phyloP scores from a whole-genome alignment of 2,797 vertebrate species.

The Pseudomugil tenellus region DNA sequence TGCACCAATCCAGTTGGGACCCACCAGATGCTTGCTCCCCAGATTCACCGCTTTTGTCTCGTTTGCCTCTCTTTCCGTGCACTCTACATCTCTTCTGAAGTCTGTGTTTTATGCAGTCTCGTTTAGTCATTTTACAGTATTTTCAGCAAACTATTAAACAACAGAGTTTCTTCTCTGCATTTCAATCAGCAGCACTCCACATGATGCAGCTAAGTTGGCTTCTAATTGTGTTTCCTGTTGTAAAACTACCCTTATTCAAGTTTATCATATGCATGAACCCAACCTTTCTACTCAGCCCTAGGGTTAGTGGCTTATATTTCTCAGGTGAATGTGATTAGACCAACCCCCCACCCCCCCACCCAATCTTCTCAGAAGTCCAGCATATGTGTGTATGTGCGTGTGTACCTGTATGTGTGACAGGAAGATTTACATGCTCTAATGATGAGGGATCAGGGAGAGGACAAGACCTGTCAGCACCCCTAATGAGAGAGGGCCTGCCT shows the following conservation, averaged over 20 bases:
- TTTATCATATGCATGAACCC: slow-evolving; percentile 46
- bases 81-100: slow-evolving; percentile 40
- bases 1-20: slow-evolving; percentile 62
- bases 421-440: slow-evolving; percentile 86
- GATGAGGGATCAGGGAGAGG: slow-evolving; percentile 82
- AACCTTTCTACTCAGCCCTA: slow-evolving; percentile 26
- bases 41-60: slow-evolving; percentile 70
- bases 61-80: slow-evolving; percentile 48
- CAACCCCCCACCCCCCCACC: slow-evolving; percentile 19
- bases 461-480: slow-evolving; percentile 81
- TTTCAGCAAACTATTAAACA: slow-evolving; percentile 5
- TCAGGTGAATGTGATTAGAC: slow-evolving; percentile 49
- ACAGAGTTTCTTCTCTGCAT: slow-evolving; percentile 16
- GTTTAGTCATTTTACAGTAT: slow-evolving; percentile 23
- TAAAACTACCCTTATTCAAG: slow-evolving; percentile 14
- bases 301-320: slow-evolving; percentile 59
- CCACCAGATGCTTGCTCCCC: slow-evolving; percentile 78
- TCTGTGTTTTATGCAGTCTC: slow-evolving; percentile 17
- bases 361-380: slow-evolving; percentile 27
- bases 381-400: slow-evolving; percentile 40
- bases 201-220: slow-evolving; percentile 7
- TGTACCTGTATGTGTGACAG: slow-evolving; percentile 72
- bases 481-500: slow-evolving; percentile 78
- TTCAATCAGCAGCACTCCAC: slow-evolving; percentile 9
- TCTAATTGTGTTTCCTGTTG: slow-evolving; percentile 36